Evolutionary conservation across 2,888 invertebrate species (phyloP).

Genomic region (Ptilodon capucinus): DNA sequence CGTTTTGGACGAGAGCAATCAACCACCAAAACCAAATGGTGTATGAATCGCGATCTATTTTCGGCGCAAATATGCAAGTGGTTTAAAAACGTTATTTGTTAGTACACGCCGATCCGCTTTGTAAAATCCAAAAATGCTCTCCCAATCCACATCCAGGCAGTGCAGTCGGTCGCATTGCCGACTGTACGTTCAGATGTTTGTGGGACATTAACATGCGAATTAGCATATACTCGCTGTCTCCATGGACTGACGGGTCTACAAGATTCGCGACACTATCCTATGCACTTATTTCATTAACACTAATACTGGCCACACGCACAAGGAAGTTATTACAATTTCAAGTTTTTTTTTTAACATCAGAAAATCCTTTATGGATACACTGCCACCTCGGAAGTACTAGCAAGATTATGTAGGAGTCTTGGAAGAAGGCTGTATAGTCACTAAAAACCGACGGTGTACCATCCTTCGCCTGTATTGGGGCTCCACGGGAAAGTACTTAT

Average conservation of each 20-base stretch:
- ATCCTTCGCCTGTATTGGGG: no score
- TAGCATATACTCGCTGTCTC: conserved; percentile 50
- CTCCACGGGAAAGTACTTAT: no score
- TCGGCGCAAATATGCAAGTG: background rate
- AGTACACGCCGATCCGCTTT: background rate
- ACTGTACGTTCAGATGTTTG: conserved; percentile 72
- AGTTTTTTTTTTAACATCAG: no score
- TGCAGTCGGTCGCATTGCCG: conserved; percentile 50
- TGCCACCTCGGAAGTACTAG: no score
- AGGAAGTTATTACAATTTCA: no score
- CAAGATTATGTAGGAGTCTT: no score
- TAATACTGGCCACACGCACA: no score
- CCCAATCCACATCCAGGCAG: conserved; percentile 70
- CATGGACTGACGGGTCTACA: conserved; percentile 43
- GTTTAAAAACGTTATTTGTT: background rate
- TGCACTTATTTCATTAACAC: conserved; percentile 12
- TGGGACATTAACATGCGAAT: conserved; percentile 55
- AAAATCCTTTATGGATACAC: no score
- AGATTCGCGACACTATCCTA: conserved; percentile 43
- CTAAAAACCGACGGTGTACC: no score
- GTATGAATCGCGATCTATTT: background rate
- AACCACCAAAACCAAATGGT: background rate
- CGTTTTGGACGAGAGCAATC: background rate
- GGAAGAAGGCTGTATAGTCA: no score
- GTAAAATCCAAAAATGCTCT: background rate